Conservation (phyloP, 1,140 invertebrate species). For the Panagrolaimus sp. region DNA sequence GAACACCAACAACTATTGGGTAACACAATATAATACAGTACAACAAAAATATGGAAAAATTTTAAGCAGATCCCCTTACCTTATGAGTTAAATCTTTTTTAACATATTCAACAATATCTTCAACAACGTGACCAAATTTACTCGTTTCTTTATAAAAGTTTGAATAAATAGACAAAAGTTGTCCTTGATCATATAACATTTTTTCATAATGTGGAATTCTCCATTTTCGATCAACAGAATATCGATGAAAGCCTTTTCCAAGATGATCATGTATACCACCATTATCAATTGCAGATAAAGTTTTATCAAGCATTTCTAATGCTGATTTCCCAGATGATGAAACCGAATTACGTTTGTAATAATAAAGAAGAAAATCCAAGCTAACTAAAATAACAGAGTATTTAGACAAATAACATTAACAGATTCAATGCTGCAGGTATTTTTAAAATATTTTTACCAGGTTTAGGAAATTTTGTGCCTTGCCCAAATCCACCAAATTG, state of each 20-base stretch:
- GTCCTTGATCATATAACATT: constrained; percentile 93
- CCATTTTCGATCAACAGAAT: constrained; percentile 85
- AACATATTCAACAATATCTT: constrained; percentile 80
- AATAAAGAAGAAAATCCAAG: constrained; percentile 10
- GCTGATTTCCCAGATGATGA: constrained; percentile 61
- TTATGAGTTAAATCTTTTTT: constrained; percentile 73
- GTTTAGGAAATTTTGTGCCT: constrained; percentile 87
- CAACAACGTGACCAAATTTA: constrained; percentile 66
- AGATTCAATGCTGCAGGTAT: too few species aligned
- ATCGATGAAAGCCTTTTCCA: constrained; percentile 80
- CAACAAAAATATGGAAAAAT: too few species aligned
- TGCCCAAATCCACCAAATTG: constrained; percentile 72
- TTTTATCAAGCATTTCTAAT: constrained; percentile 70
- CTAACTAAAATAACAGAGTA: background rate
- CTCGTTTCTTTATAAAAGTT: constrained; percentile 73
- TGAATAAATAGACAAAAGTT: constrained; percentile 74
- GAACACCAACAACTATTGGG: too few species aligned
- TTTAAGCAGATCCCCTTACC: background rate
- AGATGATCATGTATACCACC: constrained; percentile 92
- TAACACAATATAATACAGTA: too few species aligned
- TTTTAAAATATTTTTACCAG: too few species aligned
- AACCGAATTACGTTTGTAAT: constrained; percentile 4
- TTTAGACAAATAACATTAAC: too few species aligned
- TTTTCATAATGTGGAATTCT: constrained; percentile 94
- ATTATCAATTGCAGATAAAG: constrained; percentile 77